Evolutionary conservation across 2,888 invertebrate species (phyloP).

Genomic region (Dasypogon diadema): DNA sequence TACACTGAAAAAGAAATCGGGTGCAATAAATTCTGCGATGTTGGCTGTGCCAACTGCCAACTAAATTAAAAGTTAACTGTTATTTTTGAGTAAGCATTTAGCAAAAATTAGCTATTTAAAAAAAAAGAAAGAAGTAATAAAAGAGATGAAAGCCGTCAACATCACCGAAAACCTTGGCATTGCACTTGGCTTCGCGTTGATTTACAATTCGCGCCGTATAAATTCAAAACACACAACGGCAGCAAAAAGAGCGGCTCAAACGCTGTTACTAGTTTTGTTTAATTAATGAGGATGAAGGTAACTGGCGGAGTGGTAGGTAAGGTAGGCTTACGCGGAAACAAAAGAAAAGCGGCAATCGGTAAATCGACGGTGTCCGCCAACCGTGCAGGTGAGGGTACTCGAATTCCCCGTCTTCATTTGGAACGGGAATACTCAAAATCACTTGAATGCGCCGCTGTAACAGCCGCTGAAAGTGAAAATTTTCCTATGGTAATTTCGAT

Average conservation of each 20-base stretch:
- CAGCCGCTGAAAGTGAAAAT: slow-evolving; percentile 43
- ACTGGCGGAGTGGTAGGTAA: no score
- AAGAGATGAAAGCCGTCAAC: neutral
- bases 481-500: slow-evolving; percentile 33
- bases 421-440: slow-evolving; percentile 21
- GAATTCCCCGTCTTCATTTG: neutral
- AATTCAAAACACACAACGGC: slow-evolving; percentile 18
- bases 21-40: neutral
- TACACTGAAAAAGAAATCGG: neutral
- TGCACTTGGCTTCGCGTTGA: slow-evolving; percentile 17
- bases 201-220: slow-evolving; percentile 12
- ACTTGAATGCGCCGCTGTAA: neutral
- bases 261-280: slow-evolving; percentile 30
- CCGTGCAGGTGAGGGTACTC: slow-evolving; percentile 26
- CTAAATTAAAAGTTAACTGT: neutral
- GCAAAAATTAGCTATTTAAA: neutral
- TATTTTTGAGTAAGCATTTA: slow-evolving; percentile 7
- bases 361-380: slow-evolving; percentile 4
- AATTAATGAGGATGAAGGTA: slow-evolving; percentile 41
- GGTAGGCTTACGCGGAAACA: slow-evolving; percentile 39
- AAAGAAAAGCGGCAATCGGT: slow-evolving; percentile 20
- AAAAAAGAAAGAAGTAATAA: neutral
- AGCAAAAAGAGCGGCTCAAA: slow-evolving; percentile 3
- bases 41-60: neutral
- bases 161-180: slow-evolving; percentile 25